Percentiles rank a stretch among this genome's conserved stretches.
Conservation (phyloP, 2,113 vertebrate genomes). For the Otocyon megalotis region DNA sequence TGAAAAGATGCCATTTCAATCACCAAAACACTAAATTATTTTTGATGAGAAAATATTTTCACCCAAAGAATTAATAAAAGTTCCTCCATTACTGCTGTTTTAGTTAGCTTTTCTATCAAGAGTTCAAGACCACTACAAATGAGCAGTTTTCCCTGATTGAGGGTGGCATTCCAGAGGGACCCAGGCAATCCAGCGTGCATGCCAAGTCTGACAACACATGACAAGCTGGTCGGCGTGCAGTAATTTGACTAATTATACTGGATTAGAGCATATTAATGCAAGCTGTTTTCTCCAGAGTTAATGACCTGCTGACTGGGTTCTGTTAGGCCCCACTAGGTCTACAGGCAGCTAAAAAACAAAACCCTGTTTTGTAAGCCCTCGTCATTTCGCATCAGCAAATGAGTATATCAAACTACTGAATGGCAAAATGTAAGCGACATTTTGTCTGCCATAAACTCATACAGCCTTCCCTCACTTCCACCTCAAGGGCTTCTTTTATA, state of each 20-base stretch:
- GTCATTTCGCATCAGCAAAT: slow-evolving; percentile 92
- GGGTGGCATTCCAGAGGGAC: slow-evolving; percentile 94
- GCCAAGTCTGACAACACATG: slow-evolving; percentile 97
- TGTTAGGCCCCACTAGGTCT: slow-evolving; percentile 89
- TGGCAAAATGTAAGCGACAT: slow-evolving; percentile 91
- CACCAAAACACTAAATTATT: slow-evolving; percentile 57
- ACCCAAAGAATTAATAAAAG: slow-evolving; percentile 61
- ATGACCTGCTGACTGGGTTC: slow-evolving; percentile 94
- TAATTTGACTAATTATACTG: slow-evolving; percentile 99
- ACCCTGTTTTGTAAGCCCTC: slow-evolving; percentile 91
- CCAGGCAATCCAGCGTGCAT: slow-evolving; percentile 89
- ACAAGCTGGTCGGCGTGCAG: slow-evolving; percentile 96
- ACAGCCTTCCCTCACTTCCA: slow-evolving; percentile 87
- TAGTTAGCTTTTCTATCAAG: slow-evolving; percentile 82
- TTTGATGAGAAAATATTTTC: slow-evolving; percentile 81
- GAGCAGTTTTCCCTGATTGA: slow-evolving; percentile 86
- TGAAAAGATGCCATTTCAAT: slow-evolving; percentile 60
- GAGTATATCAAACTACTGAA: slow-evolving; percentile 91
- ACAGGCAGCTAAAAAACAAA: slow-evolving; percentile 91
- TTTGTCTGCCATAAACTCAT: slow-evolving; percentile 88
- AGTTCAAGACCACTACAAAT: slow-evolving; percentile 85
- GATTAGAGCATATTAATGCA: slow-evolving; percentile 99
- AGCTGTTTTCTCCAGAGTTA: slow-evolving; percentile 99
- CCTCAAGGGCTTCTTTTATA: slow-evolving; percentile 90
- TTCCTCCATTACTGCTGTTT: slow-evolving; percentile 79